These are phyloP conservation scores for Aleiodes sp. DNA, from an alignment of 1,140 invertebrate genomes.

Conservation along the genomic window DNA sequence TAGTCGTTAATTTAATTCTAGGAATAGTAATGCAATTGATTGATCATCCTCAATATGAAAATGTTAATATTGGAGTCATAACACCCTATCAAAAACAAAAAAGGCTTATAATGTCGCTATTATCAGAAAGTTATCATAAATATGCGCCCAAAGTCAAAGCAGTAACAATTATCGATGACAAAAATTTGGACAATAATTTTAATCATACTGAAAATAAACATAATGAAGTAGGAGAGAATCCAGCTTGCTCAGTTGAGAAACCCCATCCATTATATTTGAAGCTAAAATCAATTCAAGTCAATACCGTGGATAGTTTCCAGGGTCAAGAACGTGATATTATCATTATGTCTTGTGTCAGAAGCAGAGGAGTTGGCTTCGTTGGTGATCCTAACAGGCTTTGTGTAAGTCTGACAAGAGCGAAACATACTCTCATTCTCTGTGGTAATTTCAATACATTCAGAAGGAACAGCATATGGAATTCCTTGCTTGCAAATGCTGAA, in stretches of 20 bases:
- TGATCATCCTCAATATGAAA: background rate
- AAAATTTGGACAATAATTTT: background rate
- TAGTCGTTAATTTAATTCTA: constrained; percentile 6
- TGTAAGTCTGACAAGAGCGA: constrained; percentile 83
- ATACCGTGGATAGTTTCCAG: constrained; percentile 92
- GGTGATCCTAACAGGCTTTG: constrained; percentile 77
- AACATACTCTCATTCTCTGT: constrained; percentile 73
- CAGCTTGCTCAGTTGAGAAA: background rate
- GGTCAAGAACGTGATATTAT: constrained; percentile 91
- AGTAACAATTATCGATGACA: background rate
- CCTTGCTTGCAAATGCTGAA: background rate
- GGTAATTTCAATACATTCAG: constrained; percentile 72
- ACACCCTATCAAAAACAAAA: constrained; percentile 15
- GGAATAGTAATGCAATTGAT: background rate
- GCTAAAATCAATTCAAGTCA: constrained; percentile 58
- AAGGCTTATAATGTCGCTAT: background rate
- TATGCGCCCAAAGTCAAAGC: background rate
- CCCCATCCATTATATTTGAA: background rate
- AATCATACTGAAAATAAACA: constrained; percentile 35
- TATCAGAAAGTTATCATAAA: background rate
- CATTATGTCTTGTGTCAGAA: constrained; percentile 86
- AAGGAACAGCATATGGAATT: background rate
- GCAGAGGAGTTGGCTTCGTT: constrained; percentile 78
- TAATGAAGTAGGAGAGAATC: background rate
- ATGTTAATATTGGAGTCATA: constrained; percentile 19